A percentile compares a stretch with the other conserved stretches of the same genome.
These are phyloP conservation scores for Drosophila santomea DNA, from an alignment of 1,140 invertebrate species.

Conservation along the genomic window DNA sequence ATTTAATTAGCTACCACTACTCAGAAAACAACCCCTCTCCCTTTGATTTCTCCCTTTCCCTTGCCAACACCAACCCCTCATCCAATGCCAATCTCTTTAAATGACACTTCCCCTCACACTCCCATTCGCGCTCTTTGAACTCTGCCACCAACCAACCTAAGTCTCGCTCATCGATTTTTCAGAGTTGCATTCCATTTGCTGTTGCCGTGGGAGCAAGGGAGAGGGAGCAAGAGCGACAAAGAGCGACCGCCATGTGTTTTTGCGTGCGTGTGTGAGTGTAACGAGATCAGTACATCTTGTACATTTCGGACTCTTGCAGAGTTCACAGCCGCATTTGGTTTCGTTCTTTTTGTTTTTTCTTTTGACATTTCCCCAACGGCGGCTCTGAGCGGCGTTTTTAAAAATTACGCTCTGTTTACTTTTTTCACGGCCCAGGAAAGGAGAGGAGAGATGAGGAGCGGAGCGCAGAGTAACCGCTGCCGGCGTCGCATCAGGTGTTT, in stretches of 20 bases:
- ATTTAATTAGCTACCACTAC: constrained; percentile 69
- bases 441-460: constrained; percentile 32
- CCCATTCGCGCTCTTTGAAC: constrained; percentile 51
- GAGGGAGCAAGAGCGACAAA: constrained; percentile 68
- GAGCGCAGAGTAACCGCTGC: constrained; percentile 37
- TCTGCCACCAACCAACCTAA: constrained; percentile 45
- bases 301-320: constrained; percentile 74
- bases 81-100: constrained; percentile 52
- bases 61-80: constrained; percentile 6
- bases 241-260: constrained; percentile 71
- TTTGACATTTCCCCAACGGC: constrained; percentile 76
- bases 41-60: constrained; percentile 1
- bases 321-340: constrained; percentile 62
- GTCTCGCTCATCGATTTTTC: constrained; percentile 56
- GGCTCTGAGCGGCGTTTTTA: constrained; percentile 76
- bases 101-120: constrained; percentile 29
- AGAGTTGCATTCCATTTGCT: constrained; percentile 40
- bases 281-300: constrained; percentile 72
- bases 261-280: constrained; percentile 73
- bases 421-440: constrained; percentile 55
- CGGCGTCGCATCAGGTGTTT: constrained; percentile 60
- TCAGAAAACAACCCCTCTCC: constrained; percentile 38
- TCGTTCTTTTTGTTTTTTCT: constrained; percentile 30
- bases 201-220: constrained; percentile 22
- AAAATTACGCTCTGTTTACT: constrained; percentile 82